phyloP scores from a whole-genome alignment of 2,888 invertebrate genomes.

The Prionchulus punctatus region DNA sequence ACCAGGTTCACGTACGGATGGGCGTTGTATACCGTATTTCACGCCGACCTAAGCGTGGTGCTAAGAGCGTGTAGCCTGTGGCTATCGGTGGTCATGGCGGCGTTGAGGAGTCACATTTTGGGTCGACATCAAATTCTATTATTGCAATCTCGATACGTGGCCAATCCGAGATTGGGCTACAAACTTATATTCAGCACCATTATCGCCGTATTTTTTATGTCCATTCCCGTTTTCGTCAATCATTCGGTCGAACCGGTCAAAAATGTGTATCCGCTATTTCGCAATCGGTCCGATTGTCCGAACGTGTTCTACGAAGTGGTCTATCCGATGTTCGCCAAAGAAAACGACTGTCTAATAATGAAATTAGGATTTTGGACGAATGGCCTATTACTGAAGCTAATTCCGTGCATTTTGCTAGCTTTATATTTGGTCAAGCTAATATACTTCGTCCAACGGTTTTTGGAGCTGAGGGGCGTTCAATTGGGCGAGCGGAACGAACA shows the following conservation, averaged over 20 bases:
- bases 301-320: background rate
- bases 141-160: background rate
- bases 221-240: background rate
- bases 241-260: background rate
- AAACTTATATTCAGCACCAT: background rate
- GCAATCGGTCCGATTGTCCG: background rate
- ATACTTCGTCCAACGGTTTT: background rate
- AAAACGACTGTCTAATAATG: background rate
- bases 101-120: background rate
- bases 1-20: background rate
- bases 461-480: background rate
- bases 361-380: background rate
- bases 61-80: background rate
- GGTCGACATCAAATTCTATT: background rate
- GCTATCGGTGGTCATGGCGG: slow-evolving; percentile 1
- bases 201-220: background rate
- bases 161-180: background rate
- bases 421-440: background rate
- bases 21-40: background rate
- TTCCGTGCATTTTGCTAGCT: background rate
- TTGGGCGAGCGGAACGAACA: background rate
- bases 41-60: background rate
- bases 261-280: background rate
- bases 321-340: background rate
- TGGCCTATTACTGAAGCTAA: background rate